Evolutionary conservation across 1,140 invertebrate genomes (phyloP), one percentile per base, ranked within the genome.

Genomic region (Rhynchophorus ferrugineus): DNA sequence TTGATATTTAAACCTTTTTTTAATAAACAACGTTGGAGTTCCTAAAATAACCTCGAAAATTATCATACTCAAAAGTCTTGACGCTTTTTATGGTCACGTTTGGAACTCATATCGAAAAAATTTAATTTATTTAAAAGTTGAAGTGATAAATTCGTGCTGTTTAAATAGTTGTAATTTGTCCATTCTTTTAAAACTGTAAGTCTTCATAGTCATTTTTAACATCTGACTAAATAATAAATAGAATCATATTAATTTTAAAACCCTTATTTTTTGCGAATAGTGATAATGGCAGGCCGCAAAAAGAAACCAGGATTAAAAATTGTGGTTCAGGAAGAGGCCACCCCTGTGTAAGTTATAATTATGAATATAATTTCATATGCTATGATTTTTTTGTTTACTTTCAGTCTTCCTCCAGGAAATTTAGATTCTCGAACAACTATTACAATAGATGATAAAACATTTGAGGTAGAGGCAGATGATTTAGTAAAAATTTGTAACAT

Each of bases 381-480:
- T 34, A 39, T 37, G 20, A 13, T 42, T 18, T 24, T n/a, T 48
- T 36, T 43, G 7, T 19, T 8, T 36, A 49, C 7, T 44, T 66
- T 69, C 59, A 88, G 84, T 20, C 78, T 80, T 19, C 81, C 85
- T 21, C 89, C 89, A 56, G 78, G 85, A 41, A 91, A 92, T 72
- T 70, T 92, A 55, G 89, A 92, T 62, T 89, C 85, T 61, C 77
- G 82, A 53, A 89, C 89, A 34, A 90, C 85, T 39, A 91, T 92
- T 49, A 90, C 87, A 52, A 87, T 92, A 60, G 87, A 78, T 37
- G 87, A 90, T 37, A 80, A 84, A 63, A 89, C 85, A 22, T 91
- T 92, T 70, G 85, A 85, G 58, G 90, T 97, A 11, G 88, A 91
- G 71, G 89, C 91, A n/a, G 88, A 91, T 76, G 89, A 91, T 70